Base-by-base conservation (phyloP, 2,888 invertebrate genomes). In the Myathropa florea region DNA sequence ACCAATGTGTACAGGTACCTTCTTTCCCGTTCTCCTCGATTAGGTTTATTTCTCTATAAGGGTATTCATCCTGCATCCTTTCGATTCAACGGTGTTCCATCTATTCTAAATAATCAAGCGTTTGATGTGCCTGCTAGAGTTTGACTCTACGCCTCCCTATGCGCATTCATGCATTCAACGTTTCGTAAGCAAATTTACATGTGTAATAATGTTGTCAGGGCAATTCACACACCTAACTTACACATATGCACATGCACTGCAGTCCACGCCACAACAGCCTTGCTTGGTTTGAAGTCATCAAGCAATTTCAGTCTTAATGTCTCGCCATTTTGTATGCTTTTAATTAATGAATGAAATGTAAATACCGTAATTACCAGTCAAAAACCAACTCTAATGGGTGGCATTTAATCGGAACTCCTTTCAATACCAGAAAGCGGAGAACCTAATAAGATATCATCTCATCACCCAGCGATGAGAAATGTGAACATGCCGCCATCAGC, bases 331-430 rank as follows among this genome's bases (percentile, higher is more conserved):
- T 18, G 1, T 7, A 23, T 61, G 30, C 9, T 30, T 28, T n/a
- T 28, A 28, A 21, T 63, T 63, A 63, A 23, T 23, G 23, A 23
- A 26, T 23, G 23, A 26, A 24, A 26, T 57, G 57, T 61, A 68
- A 83, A 72, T 55, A 59, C 60, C 26, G 36, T 55, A 83, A 77
- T 72, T 83, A 36, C 39, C 39, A 39, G 36, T 67, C 71, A 77
- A 77, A 77, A 76, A 61, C 61, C 82, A 83, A 61, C 71, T 72
- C 55, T 77, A 83, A 77, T 83, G 82, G 63, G 77, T 77, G 77
- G 39, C 77, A 83, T 83, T 83, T 83, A 77, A 71, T 67, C 39
- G 71, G 26, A 61, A 23, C 60, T 61, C 36, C 67, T 71, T 67
- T 53, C 71, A 70, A 53, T 70, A 70, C 64, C 63, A 81, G 57